Evolutionary conservation across 2,888 invertebrate species (phyloP).

Genomic region (Harpalus rubripes): DNA sequence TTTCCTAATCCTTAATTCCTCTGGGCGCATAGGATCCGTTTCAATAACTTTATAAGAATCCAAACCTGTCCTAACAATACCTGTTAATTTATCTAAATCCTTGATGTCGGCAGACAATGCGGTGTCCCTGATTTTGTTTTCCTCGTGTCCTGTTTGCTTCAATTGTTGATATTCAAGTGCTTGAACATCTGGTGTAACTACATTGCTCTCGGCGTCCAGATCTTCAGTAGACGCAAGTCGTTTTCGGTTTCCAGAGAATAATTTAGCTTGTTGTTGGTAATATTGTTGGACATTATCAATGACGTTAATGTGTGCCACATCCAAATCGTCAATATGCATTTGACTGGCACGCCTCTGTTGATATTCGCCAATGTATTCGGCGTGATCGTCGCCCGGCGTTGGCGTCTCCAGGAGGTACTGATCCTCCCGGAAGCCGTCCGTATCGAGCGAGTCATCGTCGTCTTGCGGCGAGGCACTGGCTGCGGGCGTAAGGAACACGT

Average conservation of each 20-base stretch:
- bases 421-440: slow-evolving; percentile 79
- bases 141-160: slow-evolving; percentile 76
- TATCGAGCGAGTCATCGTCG: slow-evolving; percentile 80
- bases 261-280: slow-evolving; percentile 74
- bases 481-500: slow-evolving; percentile 70
- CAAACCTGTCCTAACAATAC: slow-evolving; percentile 73
- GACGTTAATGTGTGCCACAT: slow-evolving; percentile 74
- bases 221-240: slow-evolving; percentile 77
- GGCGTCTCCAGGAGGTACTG: slow-evolving; percentile 78
- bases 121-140: slow-evolving; percentile 53
- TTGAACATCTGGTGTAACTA: slow-evolving; percentile 71
- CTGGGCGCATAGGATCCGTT: slow-evolving; percentile 74
- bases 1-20: slow-evolving; percentile 73
- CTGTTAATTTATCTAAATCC: slow-evolving; percentile 78
- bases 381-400: slow-evolving; percentile 74
- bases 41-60: slow-evolving; percentile 74
- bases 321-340: slow-evolving; percentile 71
- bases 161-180: slow-evolving; percentile 75
- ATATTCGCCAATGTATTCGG: slow-evolving; percentile 71
- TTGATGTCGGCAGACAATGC: slow-evolving; percentile 74
- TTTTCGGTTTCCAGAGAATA: slow-evolving; percentile 75
- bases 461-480: slow-evolving; percentile 79
- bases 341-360: slow-evolving; percentile 67
- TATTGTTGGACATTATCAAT: slow-evolving; percentile 75
- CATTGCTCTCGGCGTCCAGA: slow-evolving; percentile 73